Evolutionary conservation across 2,797 vertebrate genomes (phyloP).

Genomic region (Acanthiza pusilla): DNA sequence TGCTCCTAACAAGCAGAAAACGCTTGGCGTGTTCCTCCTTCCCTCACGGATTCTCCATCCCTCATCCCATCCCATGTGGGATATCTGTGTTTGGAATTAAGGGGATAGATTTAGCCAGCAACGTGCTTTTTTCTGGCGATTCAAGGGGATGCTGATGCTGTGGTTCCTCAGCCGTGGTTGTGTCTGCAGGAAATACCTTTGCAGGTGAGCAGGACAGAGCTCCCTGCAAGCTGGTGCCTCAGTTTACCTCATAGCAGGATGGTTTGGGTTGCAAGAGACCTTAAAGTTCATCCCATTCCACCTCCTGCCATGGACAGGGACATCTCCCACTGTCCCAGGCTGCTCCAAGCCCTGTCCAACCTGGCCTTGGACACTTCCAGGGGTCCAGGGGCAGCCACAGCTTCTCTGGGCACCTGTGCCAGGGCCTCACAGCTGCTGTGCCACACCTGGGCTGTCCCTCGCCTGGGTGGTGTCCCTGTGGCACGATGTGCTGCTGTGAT

Average conservation of each 20-base stretch:
- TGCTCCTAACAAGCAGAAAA: not conserved
- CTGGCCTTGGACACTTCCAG: not conserved
- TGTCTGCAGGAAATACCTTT: not conserved
- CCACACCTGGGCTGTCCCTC: not conserved
- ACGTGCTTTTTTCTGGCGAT: not conserved
- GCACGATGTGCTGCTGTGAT: not conserved
- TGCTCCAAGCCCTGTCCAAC: accelerated
- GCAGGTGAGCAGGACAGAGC: not conserved
- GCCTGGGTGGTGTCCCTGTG: not conserved
- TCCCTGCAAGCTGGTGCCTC: not conserved
- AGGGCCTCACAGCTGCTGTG: not conserved
- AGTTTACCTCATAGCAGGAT: not conserved
- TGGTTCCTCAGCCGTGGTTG: not conserved
- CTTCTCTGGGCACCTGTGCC: not conserved
- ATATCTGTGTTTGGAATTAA: not conserved
- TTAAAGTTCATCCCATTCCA: accelerated
- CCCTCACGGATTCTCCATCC: not conserved
- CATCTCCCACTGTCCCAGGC: accelerated
- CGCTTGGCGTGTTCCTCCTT: not conserved
- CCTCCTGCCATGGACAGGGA: not conserved
- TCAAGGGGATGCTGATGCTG: accelerated
- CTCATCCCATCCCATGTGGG: accelerated
- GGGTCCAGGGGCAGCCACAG: not conserved
- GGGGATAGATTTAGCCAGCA: not conserved
- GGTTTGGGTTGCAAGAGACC: not conserved